Base-by-base conservation (phyloP, 2,888 invertebrate genomes). In the Liopterus haemorrhoidalis region DNA sequence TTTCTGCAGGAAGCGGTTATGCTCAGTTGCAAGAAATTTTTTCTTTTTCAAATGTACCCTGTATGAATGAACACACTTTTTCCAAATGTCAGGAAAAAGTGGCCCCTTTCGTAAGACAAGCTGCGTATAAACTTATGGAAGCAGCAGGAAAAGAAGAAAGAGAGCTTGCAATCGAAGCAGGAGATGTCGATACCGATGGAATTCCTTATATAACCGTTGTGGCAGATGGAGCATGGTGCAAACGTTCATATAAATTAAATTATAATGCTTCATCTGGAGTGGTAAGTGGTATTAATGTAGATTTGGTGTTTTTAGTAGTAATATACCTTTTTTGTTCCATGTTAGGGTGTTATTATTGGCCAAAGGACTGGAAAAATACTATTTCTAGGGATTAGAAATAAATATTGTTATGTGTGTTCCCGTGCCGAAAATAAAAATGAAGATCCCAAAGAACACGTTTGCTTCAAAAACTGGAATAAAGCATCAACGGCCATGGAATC, bases 381-480 rank as follows among this genome's bases (percentile, higher is more conserved):
- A 14, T 30, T n/a, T 28, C 20, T 40, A 9, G 40, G 40, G 4
- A 25, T 37, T 30, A 9, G 30, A 11, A 40, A 40, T 30, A 30
- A 28, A 19, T 40, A 40, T 30, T 40, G 30, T 16, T 30, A 20
- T 21, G 15, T 40, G 3, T 30, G 39, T 28, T 18, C 27, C 2
- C 39, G 39, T 19, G 37, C 37, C 2, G 3, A 4, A 12, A 41
- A 37, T 21, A 16, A 21, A 41, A 43, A 49, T n/a, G 21, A 30
- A 22, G 15, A 30, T 11, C 6, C 27, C 2, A 9, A n/a, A 22
- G 14, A 36, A 4, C 53, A 54, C 31, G 8, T 4, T 6, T 53
- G 51, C 35, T 54, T 32, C 15, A 51, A 49, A 46, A 54, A 54
- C 38, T 54, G 48, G 46, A 24, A 41, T 14, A 32, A 30, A 21